Percentiles rank a stretch among this genome's conserved stretches.
Conservation (phyloP, 2,888 invertebrate genomes). For the Nymphalis c-album region DNA sequence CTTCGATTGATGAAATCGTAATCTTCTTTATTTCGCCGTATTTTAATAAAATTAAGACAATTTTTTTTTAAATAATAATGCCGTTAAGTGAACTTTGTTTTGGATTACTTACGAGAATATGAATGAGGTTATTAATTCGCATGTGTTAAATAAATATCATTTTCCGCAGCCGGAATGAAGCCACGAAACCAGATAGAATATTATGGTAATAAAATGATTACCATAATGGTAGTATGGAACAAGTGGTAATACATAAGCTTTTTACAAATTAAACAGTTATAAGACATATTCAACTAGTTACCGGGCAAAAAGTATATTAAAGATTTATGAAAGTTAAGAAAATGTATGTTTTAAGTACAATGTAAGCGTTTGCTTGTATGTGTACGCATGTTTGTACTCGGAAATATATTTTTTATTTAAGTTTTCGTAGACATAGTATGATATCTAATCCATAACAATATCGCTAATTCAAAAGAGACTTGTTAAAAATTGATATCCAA, state of each 20-base stretch:
- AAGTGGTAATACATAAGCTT: not conserved
- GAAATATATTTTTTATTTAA: not conserved
- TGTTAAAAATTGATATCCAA: not conserved
- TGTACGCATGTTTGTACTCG: not conserved
- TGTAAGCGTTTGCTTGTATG: too few species aligned
- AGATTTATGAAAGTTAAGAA: too few species aligned
- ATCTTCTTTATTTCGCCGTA: too few species aligned
- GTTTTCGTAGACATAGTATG: not conserved
- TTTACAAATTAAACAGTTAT: not conserved
- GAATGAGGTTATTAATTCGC: conserved; percentile 8
- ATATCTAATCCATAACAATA: too few species aligned
- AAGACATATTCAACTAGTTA: too few species aligned
- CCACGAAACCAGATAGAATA: not conserved
- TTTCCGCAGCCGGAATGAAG: conserved; percentile 5
- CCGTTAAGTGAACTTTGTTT: not conserved
- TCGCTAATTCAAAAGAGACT: too few species aligned
- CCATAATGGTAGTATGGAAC: too few species aligned
- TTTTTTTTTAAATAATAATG: not conserved
- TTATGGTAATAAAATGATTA: too few species aligned
- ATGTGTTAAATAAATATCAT: conserved; percentile 2
- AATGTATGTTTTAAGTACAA: too few species aligned
- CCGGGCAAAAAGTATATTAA: too few species aligned
- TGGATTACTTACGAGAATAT: conserved; percentile 9
- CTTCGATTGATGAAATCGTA: too few species aligned
- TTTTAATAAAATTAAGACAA: not conserved